A percentile compares a stretch with the other conserved stretches of the same genome.
Evolutionary conservation across 1,140 invertebrate species (phyloP).

Genomic region (Globodera ellingtonae): DNA sequence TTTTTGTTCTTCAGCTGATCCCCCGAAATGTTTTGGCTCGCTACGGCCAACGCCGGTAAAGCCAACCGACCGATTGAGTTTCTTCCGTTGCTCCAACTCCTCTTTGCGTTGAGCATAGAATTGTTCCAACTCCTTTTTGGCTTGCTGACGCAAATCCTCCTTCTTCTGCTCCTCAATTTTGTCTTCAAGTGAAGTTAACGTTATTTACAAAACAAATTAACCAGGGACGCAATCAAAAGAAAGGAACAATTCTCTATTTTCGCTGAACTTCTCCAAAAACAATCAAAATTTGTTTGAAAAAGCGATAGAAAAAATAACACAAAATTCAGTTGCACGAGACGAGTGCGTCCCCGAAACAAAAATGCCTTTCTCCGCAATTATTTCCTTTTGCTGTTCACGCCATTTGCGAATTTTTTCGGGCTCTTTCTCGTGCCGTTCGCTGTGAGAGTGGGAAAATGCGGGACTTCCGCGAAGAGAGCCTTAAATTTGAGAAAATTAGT

Average conservation of each 20-base stretch:
- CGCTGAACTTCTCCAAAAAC: too few species aligned
- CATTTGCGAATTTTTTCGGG: constrained; percentile 59
- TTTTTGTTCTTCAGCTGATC: too few species aligned
- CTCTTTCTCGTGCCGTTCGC: constrained; percentile 41
- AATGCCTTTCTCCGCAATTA: constrained; percentile 49
- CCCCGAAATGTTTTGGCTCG: neutral
- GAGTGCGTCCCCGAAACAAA: neutral
- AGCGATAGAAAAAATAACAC: neutral
- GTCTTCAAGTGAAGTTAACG: constrained; percentile 42
- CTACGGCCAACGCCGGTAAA: too few species aligned
- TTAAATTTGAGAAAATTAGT: neutral
- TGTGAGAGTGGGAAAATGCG: constrained; percentile 22
- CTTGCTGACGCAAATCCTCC: constrained; percentile 48
- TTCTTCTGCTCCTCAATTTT: constrained; percentile 52
- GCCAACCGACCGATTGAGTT: constrained; percentile 38
- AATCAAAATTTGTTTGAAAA: too few species aligned
- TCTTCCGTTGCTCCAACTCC: constrained; percentile 46
- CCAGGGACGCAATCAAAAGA: too few species aligned
- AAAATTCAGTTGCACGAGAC: neutral
- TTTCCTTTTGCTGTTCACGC: constrained; percentile 46
- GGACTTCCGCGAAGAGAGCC: constrained; percentile 1
- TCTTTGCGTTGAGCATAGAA: constrained; percentile 47
- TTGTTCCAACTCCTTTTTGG: constrained; percentile 55
- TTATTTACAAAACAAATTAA: neutral
- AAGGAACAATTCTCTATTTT: too few species aligned